A percentile compares a stretch with the other conserved stretches of the same genome.
phyloP scores from a whole-genome alignment of 2,888 invertebrate genomes.

The Chymomyza fuscimana region DNA sequence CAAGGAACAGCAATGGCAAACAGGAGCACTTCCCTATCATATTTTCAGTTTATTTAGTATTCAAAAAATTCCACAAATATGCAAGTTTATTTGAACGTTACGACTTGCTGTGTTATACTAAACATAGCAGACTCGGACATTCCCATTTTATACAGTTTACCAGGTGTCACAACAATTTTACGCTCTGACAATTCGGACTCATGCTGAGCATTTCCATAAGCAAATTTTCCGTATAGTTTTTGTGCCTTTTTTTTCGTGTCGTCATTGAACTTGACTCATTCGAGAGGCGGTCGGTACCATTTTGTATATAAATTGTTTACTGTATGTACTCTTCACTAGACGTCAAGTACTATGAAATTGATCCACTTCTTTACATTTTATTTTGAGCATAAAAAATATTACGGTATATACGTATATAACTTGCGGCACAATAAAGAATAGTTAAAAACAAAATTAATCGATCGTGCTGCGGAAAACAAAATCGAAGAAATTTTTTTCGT shows the following conservation, averaged over 20 bases:
- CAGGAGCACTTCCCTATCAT: conserved; percentile 33
- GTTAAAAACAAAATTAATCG: too few relatives aligned
- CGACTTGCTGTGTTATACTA: neutral
- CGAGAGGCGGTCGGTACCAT: conserved; percentile 26
- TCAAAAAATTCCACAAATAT: neutral
- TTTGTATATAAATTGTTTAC: conserved; percentile 51
- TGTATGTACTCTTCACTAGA: conserved; percentile 25
- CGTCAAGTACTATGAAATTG: neutral
- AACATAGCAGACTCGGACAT: neutral
- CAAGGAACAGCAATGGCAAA: conserved; percentile 27
- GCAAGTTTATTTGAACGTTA: conserved; percentile 15
- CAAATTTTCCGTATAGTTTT: conserved; percentile 7
- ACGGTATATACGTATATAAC: too few relatives aligned
- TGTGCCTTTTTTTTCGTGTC: conserved; percentile 41
- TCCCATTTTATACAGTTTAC: conserved; percentile 49
- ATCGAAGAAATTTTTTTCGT: too few relatives aligned
- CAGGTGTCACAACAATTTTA: conserved; percentile 52
- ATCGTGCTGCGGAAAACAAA: too few relatives aligned
- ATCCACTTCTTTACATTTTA: neutral
- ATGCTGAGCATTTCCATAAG: neutral
- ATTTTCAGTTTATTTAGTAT: neutral
- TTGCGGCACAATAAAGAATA: too few relatives aligned
- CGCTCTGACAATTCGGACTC: conserved; percentile 39
- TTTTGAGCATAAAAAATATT: too few relatives aligned
- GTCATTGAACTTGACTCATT: conserved; percentile 74